Evolutionary conservation across 1,140 invertebrate species (phyloP), one percentile per base, ranked within the genome.

Genomic region (Aphaenogaster rudis): DNA sequence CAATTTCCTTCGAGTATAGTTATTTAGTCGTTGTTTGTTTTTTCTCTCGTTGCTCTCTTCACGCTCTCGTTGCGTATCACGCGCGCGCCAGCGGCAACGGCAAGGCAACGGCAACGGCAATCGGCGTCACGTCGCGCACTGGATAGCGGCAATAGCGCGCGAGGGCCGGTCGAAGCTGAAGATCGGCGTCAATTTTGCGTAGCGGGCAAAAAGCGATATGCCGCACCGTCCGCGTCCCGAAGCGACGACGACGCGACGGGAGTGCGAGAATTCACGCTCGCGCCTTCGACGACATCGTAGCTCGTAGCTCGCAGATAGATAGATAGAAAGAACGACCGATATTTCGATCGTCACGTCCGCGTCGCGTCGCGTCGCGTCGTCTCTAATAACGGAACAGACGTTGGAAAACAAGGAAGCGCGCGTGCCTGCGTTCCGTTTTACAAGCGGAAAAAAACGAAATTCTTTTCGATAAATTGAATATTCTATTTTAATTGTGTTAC

Each of bases 61-160:
- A 74, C 54, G 69, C 80, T 63, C 42, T 48, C 67, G 42, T 63
- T 42, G 54, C 54, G 33, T 45, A 50, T 63, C 42, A 17, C 54
- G 52, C 50, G 48, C 74, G n/a, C 15, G 5, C 9, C 45, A 17
- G 28, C 28, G 28, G 28, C 28, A 28, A 28, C 28, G 28, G 28
- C 28, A 28, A 28, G 28, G 28, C 28, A 28, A 28, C 28, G 28
- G 28, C 28, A 28, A 28, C 28, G 28, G 28, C 15, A 36, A 33
- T 8, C 36, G 64, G 54, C 66, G 64, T 71, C 79, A 59, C 79
- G 79, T 82, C 39, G 80, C 67, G 80, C 54, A 48, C 80, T 74
- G 13, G 39, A 82, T 78, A 78, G 42, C 59, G 74, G 48, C 13
- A 2, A 45, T 21, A 48, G 1, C 42, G 11, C 66, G 66, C 21